Conservation (phyloP, 1,140 invertebrate species). For the Drosophila pruinosa region DNA sequence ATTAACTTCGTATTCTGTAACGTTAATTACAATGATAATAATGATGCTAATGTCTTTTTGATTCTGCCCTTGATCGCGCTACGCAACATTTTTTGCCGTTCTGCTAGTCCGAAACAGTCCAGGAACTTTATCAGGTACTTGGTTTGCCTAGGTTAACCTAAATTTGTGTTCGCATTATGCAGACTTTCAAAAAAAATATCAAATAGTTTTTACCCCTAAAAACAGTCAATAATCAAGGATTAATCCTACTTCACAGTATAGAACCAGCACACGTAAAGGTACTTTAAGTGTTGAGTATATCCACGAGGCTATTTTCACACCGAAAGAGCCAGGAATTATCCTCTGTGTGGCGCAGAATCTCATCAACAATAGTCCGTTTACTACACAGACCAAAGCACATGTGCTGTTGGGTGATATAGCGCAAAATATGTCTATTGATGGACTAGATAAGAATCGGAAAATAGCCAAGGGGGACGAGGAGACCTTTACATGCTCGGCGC, state of each 20-base stretch:
- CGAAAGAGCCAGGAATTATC: slow-evolving; percentile 73
- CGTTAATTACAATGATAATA: background rate
- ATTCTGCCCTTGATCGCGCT: slow-evolving; percentile 4
- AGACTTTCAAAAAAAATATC: background rate
- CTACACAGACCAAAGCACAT: slow-evolving; percentile 34
- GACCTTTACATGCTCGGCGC: slow-evolving; percentile 84
- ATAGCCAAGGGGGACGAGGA: slow-evolving; percentile 84
- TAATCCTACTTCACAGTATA: slow-evolving; percentile 30
- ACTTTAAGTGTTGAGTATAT: slow-evolving; percentile 49
- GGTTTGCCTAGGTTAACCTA: background rate
- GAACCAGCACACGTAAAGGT: slow-evolving; percentile 43
- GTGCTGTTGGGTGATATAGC: slow-evolving; percentile 65
- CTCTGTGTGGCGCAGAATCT: slow-evolving; percentile 74
- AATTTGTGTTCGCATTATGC: background rate
- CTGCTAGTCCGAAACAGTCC: slow-evolving; percentile 12
- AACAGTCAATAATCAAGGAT: background rate
- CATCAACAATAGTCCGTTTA: slow-evolving; percentile 23
- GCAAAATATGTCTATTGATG: slow-evolving; percentile 63
- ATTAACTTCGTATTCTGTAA: background rate
- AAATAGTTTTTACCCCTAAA: background rate
- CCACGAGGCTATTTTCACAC: slow-evolving; percentile 63
- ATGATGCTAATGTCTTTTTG: slow-evolving; percentile 11
- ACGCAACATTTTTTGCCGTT: slow-evolving; percentile 1
- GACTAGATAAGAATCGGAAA: slow-evolving; percentile 54
- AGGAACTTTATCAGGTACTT: slow-evolving; percentile 41